Evolutionary conservation across 2,797 vertebrate species (phyloP), one percentile per base, ranked within the genome.

Genomic region (Borostomias antarcticus): DNA sequence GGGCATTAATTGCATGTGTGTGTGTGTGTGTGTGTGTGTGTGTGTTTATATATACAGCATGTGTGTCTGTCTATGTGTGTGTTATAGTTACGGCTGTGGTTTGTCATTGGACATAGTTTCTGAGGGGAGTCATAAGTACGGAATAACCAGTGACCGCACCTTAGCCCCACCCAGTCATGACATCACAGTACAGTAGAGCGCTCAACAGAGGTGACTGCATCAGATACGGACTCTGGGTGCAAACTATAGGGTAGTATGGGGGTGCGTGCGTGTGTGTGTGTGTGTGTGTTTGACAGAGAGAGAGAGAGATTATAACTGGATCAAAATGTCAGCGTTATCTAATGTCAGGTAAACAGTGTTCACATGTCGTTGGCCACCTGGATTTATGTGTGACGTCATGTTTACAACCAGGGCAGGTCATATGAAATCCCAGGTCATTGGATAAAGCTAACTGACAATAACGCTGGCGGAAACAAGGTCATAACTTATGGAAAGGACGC

Each of bases 61-160:
- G 25, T 37, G 33, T 5, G 7, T 52, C 17, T 19, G 35, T 37
- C 2, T 47, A 47, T 48, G 63, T n/a, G 43, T 8, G 23, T 30
- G 30, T 48, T 33, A 35, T 28, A 6, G 53, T 51, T 62, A 37
- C 40, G 52, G 28, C 61, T 58, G 51, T 4, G 72, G 73, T 77
- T 73, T 70, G 77, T 82, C 72, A 79, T 45, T 51, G 73, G 56
- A 73, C 82, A 89, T 85, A 82, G 62, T 87, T 90, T 89, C 73
- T 81, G 70, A 74, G 48, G 50, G 66, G 78, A 78, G 87, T 90
- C 86, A 91, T 82, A 73, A 63, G 45, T 58, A 79, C 60, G 76
- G 53, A 85, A 86, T 75, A 78, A 66, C 40, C 35, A 5, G 62
- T 78, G 80, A 79, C 73, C 59, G 65, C 65, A 72, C 63, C 62